Evolutionary conservation across 1,140 invertebrate species (phyloP), one percentile per base, ranked within the genome.

Genomic region (Octopus sinensis): DNA sequence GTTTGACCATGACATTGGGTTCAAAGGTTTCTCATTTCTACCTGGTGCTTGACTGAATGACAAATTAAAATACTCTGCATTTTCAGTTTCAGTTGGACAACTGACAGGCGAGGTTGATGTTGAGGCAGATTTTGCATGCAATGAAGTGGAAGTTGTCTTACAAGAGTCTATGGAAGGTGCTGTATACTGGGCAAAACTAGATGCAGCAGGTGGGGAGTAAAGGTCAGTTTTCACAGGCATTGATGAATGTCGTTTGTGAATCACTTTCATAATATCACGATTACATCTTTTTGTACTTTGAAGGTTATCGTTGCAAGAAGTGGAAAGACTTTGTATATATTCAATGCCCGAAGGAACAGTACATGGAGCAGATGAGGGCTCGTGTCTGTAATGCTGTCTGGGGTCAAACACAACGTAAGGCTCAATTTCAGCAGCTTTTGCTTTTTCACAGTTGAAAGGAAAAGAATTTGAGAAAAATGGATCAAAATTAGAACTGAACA

Each of bases 401-500:
- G 76, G 76, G 6, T n/a, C 30, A 77, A 77, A 77, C 5, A 77
- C 76, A 51, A 77, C 52, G 76, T 77, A 77, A 30, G 76, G 76
- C 52, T 77, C 76, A 52, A 77, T 77, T 43, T 77, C 17, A 6
- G 76, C 17, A 10, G 76, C 30, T 51, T 6, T 12, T 51, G 23
- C 52, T 43, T 13, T 43, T 53, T n/a, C 17, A 30, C 12, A n/a
- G 23, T 76, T 51, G 52, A 77, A 77, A 52, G 76, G 76, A 23
- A 7, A 43, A 9, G 76, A 9, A 73, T 73, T 77, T 30, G 76
- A 77, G 30, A 77, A 77, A 43, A 77, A 77, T 5, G 76, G 76
- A 43, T 77, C 76, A 77, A 51, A 77, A 53, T 77, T 77, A n/a
- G 68, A 23, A 73, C 68, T 73, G 68, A 73, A 73, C 76, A 77